These are phyloP conservation scores for Melanchra persicariae DNA, from an alignment of 2,888 invertebrate species.

Conservation along the genomic window DNA sequence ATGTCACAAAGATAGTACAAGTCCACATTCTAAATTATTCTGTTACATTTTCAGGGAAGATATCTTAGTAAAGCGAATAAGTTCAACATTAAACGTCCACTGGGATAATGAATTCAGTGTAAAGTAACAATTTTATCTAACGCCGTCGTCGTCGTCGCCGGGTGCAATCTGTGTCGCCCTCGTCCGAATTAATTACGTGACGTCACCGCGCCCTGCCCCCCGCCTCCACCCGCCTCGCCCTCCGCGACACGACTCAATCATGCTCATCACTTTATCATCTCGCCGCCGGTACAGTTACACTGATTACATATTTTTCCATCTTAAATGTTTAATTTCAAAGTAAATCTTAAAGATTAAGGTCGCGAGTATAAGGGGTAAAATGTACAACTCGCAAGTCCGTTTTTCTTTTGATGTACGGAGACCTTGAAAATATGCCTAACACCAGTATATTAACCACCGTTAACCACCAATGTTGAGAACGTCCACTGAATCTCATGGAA, in stretches of 20 bases:
- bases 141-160: conserved; percentile 3
- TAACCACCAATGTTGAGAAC: not conserved
- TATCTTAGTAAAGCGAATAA: not conserved
- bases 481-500: not conserved
- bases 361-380: not conserved
- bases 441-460: no score
- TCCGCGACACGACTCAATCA: conserved; percentile 28
- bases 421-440: not conserved
- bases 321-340: not conserved
- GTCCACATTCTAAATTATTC: not conserved
- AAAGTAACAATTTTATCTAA: conserved; percentile 27
- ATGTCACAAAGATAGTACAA: not conserved
- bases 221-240: not conserved
- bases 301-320: conserved; percentile 10
- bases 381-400: no score
- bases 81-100: not conserved
- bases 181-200: conserved; percentile 34
- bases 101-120: conserved; percentile 3
- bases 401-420: no score
- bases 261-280: conserved; percentile 29
- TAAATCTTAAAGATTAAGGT: not conserved
- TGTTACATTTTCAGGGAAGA: not conserved
- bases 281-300: conserved; percentile 1
- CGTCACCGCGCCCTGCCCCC: not conserved
- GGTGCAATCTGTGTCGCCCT: conserved; percentile 30